Evolutionary conservation across 2,113 vertebrate species (phyloP), one percentile per base, ranked within the genome.

Genomic region (Spilogale gracilis): DNA sequence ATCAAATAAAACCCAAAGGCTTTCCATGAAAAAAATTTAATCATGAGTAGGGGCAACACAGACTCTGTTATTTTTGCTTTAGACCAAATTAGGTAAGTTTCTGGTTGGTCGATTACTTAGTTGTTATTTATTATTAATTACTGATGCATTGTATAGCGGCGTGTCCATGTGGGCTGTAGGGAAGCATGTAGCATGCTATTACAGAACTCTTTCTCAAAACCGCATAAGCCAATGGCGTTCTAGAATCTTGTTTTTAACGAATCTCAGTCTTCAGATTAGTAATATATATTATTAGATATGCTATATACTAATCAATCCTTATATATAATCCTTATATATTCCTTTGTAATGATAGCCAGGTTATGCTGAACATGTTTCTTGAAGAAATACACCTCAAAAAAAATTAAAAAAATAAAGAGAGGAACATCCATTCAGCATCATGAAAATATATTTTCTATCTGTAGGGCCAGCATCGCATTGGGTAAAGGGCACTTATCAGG

Each of bases 1-100:
- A 90, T 61, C 14, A 80, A 74, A 95, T 96, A 91, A 97, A 97
- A 92, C 83, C 7, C 3, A 71, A 89, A 38, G 32, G 58, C n/a
- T 96, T 96, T 73, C 45, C 9, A 32, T 74, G 30, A 79, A 54
- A 73, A 25, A 61, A 61, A 23, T 25, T 20, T 11, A 32, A 79
- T n/a, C 16, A 54, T 21, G 17, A 9, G 21, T 23, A 74, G 9
- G 17, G 13, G 2, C 30, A 95, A 76, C 13, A 67, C 38, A 6
- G 89, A 92, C 45, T 82, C 38, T 50, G 54, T 13, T 65, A 48
- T 86, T 87, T 94, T 95, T 90, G 58, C 23, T 95, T 95, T 45
- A 89, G 43, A 61, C 18, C 71, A 89, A 94, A 92, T 69, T 94
- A 89, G 9, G 38, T 4, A 95, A 7, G 8, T 69, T 61, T 56